Conservation (phyloP, 2,113 vertebrate species). For the Anhinga rufa region DNA sequence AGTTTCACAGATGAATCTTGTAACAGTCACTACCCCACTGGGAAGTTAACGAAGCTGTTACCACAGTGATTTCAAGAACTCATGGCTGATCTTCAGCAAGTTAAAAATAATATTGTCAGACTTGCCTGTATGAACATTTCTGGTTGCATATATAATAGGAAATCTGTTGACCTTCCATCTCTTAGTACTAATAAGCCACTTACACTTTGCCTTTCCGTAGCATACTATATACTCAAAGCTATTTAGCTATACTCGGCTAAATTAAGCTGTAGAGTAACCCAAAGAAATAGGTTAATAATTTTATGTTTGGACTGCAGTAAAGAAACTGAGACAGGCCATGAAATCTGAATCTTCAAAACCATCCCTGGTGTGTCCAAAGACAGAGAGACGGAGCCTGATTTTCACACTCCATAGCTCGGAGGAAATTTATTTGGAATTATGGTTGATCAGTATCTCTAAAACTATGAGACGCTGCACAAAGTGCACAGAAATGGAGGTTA, state of each 20-base stretch:
- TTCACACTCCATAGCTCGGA: not conserved
- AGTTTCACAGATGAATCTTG: constrained; percentile 38
- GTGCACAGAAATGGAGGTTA: not conserved
- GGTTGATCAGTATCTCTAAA: not conserved
- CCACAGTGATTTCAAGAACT: constrained; percentile 43
- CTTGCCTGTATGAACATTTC: constrained; percentile 19
- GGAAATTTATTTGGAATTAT: not conserved
- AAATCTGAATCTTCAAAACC: constrained; percentile 17
- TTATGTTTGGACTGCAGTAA: not conserved
- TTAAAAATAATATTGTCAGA: constrained; percentile 58
- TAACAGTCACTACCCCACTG: constrained; percentile 16
- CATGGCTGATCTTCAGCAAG: constrained; percentile 25
- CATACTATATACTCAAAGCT: not conserved
- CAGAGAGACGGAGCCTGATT: not conserved
- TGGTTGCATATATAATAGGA: not conserved
- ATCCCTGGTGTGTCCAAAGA: not conserved
- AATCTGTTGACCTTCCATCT: constrained; percentile 25
- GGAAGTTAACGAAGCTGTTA: constrained; percentile 50
- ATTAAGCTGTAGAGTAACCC: not conserved
- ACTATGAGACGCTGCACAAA: not conserved
- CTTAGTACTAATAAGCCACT: constrained; percentile 22
- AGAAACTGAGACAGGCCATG: not conserved
- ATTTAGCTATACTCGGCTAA: not conserved
- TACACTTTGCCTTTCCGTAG: not conserved
- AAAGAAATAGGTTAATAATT: constrained; percentile 2